Percentiles rank a stretch among this genome's conserved stretches.
Evolutionary conservation across 2,113 vertebrate genomes (phyloP).

Genomic region (Oryzias melastigma): DNA sequence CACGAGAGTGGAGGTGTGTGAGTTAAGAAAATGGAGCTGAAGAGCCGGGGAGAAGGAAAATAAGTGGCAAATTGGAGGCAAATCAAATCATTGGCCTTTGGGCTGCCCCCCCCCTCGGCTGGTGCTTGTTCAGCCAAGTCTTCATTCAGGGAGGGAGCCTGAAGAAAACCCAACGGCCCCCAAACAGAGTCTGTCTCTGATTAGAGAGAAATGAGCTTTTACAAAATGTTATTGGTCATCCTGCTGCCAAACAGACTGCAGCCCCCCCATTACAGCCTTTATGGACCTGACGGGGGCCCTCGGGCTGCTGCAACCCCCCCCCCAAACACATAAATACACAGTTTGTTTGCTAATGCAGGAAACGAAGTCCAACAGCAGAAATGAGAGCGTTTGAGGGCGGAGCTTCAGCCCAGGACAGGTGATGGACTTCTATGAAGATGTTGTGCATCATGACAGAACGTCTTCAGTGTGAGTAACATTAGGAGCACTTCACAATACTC

Average conservation of each 20-base stretch:
- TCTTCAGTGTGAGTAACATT: no score
- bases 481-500: no score
- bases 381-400: no score
- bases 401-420: no score
- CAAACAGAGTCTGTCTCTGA: conserved; percentile 56
- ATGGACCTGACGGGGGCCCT: conserved; percentile 53
- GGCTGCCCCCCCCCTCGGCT: conserved; percentile 28
- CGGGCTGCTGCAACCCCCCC: conserved; percentile 36
- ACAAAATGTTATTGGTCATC: conserved; percentile 60
- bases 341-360: conserved; percentile 15
- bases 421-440: no score
- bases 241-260: conserved; percentile 54
- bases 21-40: conserved; percentile 39
- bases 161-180: conserved; percentile 36
- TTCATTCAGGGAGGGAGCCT: conserved; percentile 30
- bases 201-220: conserved; percentile 60
- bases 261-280: conserved; percentile 46
- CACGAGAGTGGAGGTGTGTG: conserved; percentile 29
- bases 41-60: conserved; percentile 37
- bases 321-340: conserved; percentile 24
- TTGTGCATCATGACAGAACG: no score
- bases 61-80: conserved; percentile 61
- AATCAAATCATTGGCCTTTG: conserved; percentile 61
- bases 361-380: no score
- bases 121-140: conserved; percentile 34